Evolutionary conservation across 2,888 invertebrate genomes (phyloP).

Genomic region (Phymatocera aterrima): DNA sequence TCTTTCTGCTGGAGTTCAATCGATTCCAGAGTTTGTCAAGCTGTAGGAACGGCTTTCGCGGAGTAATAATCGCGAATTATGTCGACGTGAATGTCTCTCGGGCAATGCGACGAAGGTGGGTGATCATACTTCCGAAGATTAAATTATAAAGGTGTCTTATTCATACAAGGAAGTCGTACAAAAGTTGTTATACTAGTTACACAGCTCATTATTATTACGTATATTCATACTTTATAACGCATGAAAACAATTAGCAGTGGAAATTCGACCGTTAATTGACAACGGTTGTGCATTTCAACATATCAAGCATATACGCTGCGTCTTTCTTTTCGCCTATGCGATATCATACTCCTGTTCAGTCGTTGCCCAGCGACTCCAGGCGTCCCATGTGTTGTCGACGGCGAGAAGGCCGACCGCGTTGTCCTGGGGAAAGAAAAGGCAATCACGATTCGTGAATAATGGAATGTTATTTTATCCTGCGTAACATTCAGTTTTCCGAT

Average conservation of each 20-base stretch:
- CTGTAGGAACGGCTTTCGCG: too few species aligned
- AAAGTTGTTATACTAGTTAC: slow-evolving; percentile 4
- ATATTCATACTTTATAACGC: slow-evolving; percentile 5
- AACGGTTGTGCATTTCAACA: slow-evolving; percentile 13
- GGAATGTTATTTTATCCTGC: too few species aligned
- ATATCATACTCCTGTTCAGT: slow-evolving; percentile 53
- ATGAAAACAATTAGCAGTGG: slow-evolving; percentile 15
- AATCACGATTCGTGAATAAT: too few species aligned
- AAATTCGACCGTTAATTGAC: slow-evolving; percentile 1
- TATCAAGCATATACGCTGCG: background rate
- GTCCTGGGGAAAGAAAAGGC: slow-evolving; percentile 72
- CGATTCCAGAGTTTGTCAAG: too few species aligned
- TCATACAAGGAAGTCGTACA: background rate
- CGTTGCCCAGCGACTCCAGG: slow-evolving; percentile 62
- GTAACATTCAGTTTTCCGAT: too few species aligned
- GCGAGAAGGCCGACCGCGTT: slow-evolving; percentile 74
- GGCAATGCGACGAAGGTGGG: too few species aligned
- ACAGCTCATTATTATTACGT: background rate
- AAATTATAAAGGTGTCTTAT: background rate
- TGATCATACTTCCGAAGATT: background rate
- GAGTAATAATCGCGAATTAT: too few species aligned
- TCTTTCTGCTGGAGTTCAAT: too few species aligned
- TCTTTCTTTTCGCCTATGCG: background rate
- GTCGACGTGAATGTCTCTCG: too few species aligned
- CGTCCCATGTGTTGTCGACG: slow-evolving; percentile 65